These are phyloP conservation scores for Neuroscelio doddi DNA, from an alignment of 2,888 invertebrate species.

Conservation along the genomic window DNA sequence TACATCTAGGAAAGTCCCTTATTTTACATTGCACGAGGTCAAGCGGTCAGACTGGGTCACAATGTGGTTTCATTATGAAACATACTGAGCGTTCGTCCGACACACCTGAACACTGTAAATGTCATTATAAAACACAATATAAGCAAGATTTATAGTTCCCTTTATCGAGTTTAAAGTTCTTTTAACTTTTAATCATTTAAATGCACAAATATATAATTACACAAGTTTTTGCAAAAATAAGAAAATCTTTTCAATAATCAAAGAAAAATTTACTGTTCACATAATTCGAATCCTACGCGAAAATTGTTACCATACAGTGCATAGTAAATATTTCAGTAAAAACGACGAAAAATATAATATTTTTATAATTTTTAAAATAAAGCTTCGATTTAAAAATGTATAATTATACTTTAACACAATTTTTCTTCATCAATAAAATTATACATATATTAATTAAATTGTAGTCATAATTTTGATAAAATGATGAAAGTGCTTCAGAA, in stretches of 20 bases:
- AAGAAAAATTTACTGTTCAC: no score
- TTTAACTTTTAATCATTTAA: slow-evolving; percentile 13
- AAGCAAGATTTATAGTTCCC: slow-evolving; percentile 57
- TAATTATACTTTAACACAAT: no score
- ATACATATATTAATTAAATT: no score
- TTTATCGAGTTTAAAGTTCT: slow-evolving; percentile 45
- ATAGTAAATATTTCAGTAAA: no score
- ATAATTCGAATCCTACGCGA: no score
- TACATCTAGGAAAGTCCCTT: slow-evolving; percentile 33
- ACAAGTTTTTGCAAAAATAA: not conserved
- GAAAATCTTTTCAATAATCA: no score
- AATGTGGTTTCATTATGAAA: slow-evolving; percentile 50
- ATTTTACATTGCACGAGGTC: slow-evolving; percentile 41
- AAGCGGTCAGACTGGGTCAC: slow-evolving; percentile 44
- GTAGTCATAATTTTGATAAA: not conserved
- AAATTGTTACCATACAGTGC: no score
- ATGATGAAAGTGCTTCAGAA: not conserved
- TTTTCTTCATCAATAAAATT: no score
- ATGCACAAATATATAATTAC: not conserved
- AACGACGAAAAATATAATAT: no score
- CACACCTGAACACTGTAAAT: slow-evolving; percentile 56
- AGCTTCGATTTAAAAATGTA: no score
- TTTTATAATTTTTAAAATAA: no score
- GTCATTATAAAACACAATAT: slow-evolving; percentile 54
- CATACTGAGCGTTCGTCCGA: slow-evolving; percentile 49